Base-by-base conservation (phyloP, 2,797 vertebrate species). In the Microtus californicus region DNA sequence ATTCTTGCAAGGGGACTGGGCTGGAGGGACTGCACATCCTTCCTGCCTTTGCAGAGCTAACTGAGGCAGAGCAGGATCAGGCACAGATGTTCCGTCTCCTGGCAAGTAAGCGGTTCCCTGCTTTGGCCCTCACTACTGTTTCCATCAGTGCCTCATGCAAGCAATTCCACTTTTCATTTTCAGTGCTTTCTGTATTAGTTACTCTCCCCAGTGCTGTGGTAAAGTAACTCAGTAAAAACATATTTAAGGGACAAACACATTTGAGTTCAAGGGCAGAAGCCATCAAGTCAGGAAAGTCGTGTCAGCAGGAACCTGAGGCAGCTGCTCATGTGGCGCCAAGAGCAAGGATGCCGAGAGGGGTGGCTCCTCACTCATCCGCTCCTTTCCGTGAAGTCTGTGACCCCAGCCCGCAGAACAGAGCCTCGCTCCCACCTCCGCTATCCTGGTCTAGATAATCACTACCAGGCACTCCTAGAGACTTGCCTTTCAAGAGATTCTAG, bases 41-140 rank as follows among this genome's bases (percentile, higher is more conserved):
- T 85, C 69, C 34, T 1, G 0, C 23, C 12, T 29, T 67, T 37
- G 40, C 25, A 71, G 31, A 51, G 61, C 51, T 29, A 21, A 25
- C 0, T 15, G 56, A 78, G 56, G 17, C 31, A 19, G 43, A 43
- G 5, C 5, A 0, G 2, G 4, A 9, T 4, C 59, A n/a, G 45
- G 31, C n/a, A 15, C 3, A 31, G 51, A 29, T 4, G 5, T 45
- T 45, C 25, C 4, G 19, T 7, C 51, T 89, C 54, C 37, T 13
- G 48, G n/a, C 15, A 4, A 1, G 0, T 59, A 1, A 29, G 76
- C 23, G 6, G 1, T 56, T 5, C n/a, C 34, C 54, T 2, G 2
- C 0, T 0, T 0, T 10, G 3, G 29, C 29, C 4, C 0, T 27
- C 6, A 1, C 34, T 17, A 0, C 34, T 7, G 0, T 5, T 21